A percentile compares a stretch with the other conserved stretches of the same genome.
phyloP scores from a whole-genome alignment of 2,797 vertebrate species.

The Amblyraja radiata region DNA sequence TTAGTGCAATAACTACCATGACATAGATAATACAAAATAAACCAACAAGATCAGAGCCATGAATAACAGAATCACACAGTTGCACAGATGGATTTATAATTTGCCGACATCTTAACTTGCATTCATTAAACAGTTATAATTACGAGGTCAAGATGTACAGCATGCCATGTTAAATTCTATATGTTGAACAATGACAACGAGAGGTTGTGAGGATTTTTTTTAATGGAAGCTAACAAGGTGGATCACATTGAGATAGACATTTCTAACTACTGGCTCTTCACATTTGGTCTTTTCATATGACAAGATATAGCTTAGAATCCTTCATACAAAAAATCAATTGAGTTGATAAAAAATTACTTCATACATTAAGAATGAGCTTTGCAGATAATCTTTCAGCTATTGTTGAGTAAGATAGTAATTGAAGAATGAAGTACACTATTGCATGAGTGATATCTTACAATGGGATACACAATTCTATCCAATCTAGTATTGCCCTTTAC shows the following conservation, averaged over 20 bases:
- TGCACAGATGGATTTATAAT: background rate
- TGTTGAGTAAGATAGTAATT: too few relatives aligned
- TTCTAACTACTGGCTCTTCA: too few relatives aligned
- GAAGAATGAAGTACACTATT: too few relatives aligned
- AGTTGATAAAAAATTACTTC: too few relatives aligned
- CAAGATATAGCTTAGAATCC: too few relatives aligned
- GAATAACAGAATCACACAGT: background rate
- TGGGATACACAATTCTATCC: too few relatives aligned
- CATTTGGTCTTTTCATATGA: too few relatives aligned
- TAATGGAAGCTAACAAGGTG: background rate
- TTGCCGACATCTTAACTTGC: background rate
- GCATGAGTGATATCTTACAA: too few relatives aligned
- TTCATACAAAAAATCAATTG: too few relatives aligned
- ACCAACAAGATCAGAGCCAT: background rate
- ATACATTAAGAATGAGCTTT: too few relatives aligned
- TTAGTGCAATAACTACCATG: background rate
- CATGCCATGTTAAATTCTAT: background rate
- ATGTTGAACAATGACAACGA: background rate
- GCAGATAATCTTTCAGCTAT: too few relatives aligned
- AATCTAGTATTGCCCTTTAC: too few relatives aligned
- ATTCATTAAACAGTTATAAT: background rate
- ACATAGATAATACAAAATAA: background rate
- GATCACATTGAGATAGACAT: background rate
- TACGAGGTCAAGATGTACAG: background rate
- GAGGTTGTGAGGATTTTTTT: background rate